These are phyloP conservation scores for Pygmarrhopalites habei DNA, from an alignment of 1,140 invertebrate species.

Conservation along the genomic window DNA sequence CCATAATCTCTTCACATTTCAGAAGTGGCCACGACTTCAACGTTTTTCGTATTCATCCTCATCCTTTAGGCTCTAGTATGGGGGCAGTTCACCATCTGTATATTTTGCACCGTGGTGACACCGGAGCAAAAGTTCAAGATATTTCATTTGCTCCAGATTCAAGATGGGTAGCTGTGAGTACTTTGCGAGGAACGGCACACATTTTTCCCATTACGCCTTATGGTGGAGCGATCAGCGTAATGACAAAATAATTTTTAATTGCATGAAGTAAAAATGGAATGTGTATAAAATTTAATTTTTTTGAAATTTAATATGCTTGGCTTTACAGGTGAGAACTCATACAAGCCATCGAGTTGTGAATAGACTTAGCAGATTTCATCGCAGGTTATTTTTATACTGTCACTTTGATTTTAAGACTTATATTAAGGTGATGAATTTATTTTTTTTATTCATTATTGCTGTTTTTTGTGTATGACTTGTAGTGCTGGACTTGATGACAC, in stretches of 20 bases:
- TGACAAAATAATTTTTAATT: too few species aligned
- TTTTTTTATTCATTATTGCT: too few species aligned
- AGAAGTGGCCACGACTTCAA: constrained; percentile 92
- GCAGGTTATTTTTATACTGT: too few species aligned
- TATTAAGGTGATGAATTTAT: background rate
- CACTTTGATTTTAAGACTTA: background rate
- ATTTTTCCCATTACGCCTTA: constrained; percentile 96
- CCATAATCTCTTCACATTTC: too few species aligned
- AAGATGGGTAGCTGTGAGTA: constrained; percentile 90
- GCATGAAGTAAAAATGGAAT: too few species aligned
- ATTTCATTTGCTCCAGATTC: constrained; percentile 84
- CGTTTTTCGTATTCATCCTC: constrained; percentile 87
- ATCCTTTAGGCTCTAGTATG: constrained; percentile 76
- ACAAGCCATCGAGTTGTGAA: constrained; percentile 88
- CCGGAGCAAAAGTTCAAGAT: constrained; percentile 60
- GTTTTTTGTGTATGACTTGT: too few species aligned
- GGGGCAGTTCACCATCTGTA: constrained; percentile 95
- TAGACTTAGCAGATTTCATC: constrained; percentile 86
- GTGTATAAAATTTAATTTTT: too few species aligned
- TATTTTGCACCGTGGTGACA: constrained; percentile 74
- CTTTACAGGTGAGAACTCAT: constrained; percentile 90
- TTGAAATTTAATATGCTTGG: too few species aligned
- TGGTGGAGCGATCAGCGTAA: constrained; percentile 81
- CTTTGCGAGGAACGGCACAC: constrained; percentile 91
- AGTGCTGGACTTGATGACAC: constrained; percentile 76